Evolutionary conservation across 2,113 vertebrate species (phyloP), one percentile per base, ranked within the genome.

Genomic region (Zootoca vivipara): DNA sequence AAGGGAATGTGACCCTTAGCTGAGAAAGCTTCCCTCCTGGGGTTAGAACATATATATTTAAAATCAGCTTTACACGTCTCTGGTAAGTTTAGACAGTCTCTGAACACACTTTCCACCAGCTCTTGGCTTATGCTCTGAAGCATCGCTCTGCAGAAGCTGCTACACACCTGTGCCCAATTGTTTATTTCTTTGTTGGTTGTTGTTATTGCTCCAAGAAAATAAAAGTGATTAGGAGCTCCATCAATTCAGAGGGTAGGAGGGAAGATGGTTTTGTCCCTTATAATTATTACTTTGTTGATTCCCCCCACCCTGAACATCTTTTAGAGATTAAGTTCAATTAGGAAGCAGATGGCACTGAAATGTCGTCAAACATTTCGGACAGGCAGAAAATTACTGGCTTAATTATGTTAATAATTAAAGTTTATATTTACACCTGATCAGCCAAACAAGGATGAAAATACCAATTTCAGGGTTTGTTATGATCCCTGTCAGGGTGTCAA

Each of bases 391-490:
- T 96, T 96, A 93, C 94, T 84, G 92, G 92, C 94, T 96, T 97
- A 95, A 97, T 97, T 96, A 95, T 92, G 96, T 93, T 95, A 97
- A 97, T 96, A 96, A 97, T 97, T 96, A 97, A 96, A 96, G 96
- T 93, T 95, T 96, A 95, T 96, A 96, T 96, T 96, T 97, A 96
- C 88, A 97, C 95, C 95, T 97, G 95, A 97, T 96, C 77, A 28
- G 95, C 92, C 95, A 96, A 96, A 96, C 22, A 77, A 96, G 93
- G 93, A 93, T 96, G 93, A 95, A 97, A 96, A 94, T 88, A 93
- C 89, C 88, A 92, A 85, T 96, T 96, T 97, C 94, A 94, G 94
- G 92, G 91, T 91, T 93, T 93, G 90, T 96, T 93, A 95, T 86
- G 83, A 91, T 82, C 72, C 10, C 65, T 92, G 94, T 93, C 92